phyloP scores from a whole-genome alignment of 2,113 vertebrate species.

The Centropus bengalensis region DNA sequence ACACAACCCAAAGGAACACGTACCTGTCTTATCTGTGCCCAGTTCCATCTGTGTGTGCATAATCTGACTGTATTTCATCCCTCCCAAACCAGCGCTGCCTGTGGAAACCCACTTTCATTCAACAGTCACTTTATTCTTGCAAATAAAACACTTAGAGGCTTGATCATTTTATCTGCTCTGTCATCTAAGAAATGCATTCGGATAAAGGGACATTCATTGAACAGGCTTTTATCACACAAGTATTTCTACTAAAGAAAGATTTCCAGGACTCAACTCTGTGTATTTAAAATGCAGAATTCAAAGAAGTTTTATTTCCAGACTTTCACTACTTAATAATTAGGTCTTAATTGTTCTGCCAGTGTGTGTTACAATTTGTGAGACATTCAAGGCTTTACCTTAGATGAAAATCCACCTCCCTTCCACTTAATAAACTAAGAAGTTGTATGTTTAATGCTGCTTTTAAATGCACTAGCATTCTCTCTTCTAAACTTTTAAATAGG shows the following conservation, averaged over 20 bases:
- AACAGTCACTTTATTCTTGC: background rate
- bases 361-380: background rate
- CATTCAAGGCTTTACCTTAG: background rate
- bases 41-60: fast-evolving
- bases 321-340: slow-evolving; percentile 34
- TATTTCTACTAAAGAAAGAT: slow-evolving; percentile 31
- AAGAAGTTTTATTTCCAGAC: slow-evolving; percentile 37
- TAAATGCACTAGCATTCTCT: background rate
- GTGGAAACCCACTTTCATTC: background rate
- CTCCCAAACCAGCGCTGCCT: background rate
- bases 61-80: background rate
- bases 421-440: background rate
- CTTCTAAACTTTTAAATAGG: background rate
- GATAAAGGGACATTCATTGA: slow-evolving; percentile 37
- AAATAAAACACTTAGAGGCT: background rate
- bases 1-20: background rate
- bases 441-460: background rate
- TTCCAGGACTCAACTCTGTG: slow-evolving; percentile 10
- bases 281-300: slow-evolving; percentile 52
- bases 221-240: slow-evolving; percentile 44
- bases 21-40: background rate
- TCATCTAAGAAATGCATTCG: slow-evolving; percentile 32
- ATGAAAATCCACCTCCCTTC: background rate
- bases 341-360: slow-evolving; percentile 34
- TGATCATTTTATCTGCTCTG: slow-evolving; percentile 34